These are phyloP conservation scores for Tenualosa ilisha DNA, from an alignment of 2,797 vertebrate genomes.

Conservation along the genomic window DNA sequence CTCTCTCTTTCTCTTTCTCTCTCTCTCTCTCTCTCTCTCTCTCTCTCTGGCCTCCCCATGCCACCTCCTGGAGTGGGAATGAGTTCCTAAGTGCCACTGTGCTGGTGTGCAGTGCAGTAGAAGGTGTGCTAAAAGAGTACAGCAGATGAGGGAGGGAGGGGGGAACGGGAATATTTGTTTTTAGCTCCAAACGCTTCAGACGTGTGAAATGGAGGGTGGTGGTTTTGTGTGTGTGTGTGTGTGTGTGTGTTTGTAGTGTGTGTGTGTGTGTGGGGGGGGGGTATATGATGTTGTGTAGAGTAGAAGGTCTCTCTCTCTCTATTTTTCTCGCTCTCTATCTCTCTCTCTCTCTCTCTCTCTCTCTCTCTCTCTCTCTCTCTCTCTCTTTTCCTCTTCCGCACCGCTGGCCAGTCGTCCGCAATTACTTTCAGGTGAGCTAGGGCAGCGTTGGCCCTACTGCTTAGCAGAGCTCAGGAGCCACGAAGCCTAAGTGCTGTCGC, in stretches of 20 bases:
- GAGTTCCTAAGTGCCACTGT: background rate
- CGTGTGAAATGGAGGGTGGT: background rate
- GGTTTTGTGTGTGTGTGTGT: no score
- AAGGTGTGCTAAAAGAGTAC: conserved; percentile 11
- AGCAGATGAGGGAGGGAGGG: background rate
- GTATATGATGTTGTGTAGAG: background rate
- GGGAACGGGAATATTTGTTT: background rate
- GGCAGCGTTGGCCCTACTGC: background rate
- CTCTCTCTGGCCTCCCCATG: background rate
- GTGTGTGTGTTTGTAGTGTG: background rate
- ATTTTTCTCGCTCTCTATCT: background rate
- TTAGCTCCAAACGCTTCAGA: background rate
- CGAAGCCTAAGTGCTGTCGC: background rate
- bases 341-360: conserved; percentile 24
- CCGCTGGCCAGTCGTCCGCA: background rate
- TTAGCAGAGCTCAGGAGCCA: background rate
- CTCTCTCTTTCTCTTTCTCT: background rate
- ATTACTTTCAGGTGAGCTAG: conserved; percentile 6
- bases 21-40: background rate
- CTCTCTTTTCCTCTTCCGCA: conserved; percentile 39
- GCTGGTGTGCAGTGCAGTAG: conserved; percentile 18
- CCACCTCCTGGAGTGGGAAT: conserved; percentile 9
- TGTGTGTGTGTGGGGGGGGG: background rate
- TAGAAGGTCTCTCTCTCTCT: background rate
- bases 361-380: conserved; percentile 34